These are phyloP conservation scores for Corvus cornix DNA, from an alignment of 2,113 vertebrate genomes.

Conservation along the genomic window DNA sequence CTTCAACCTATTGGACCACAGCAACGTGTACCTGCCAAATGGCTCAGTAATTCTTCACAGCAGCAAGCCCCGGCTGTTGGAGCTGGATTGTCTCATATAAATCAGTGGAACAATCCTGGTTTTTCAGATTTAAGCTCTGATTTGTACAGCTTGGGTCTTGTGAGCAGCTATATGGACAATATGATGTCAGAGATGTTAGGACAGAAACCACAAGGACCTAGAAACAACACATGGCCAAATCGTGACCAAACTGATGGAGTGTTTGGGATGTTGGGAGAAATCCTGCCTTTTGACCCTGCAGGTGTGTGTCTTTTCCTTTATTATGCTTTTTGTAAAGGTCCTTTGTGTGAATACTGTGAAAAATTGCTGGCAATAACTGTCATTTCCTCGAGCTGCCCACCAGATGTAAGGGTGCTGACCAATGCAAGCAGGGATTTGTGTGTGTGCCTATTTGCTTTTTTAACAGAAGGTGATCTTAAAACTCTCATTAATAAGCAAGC, in stretches of 20 bases:
- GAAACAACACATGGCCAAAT: conserved; percentile 99
- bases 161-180: conserved; percentile 98
- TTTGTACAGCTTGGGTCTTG: conserved; percentile 94
- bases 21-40: conserved; percentile 84
- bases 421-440: background rate
- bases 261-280: conserved; percentile 92
- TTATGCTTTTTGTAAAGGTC: background rate
- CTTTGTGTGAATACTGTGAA: background rate
- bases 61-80: conserved; percentile 79
- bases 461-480: background rate
- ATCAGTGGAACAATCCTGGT: conserved; percentile 87
- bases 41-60: conserved; percentile 82
- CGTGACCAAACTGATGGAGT: conserved; percentile 93
- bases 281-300: conserved; percentile 96
- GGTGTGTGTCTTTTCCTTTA: conserved; percentile 74
- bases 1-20: conserved; percentile 86
- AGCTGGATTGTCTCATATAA: conserved; percentile 85
- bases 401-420: background rate
- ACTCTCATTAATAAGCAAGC: background rate
- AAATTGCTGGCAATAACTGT: background rate
- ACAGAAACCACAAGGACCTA: conserved; percentile 93
- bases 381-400: background rate
- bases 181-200: conserved; percentile 96
- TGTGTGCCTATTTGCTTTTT: background rate
- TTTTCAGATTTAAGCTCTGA: conserved; percentile 93